Conservation (phyloP, 1,140 invertebrate species). For the Papilio xuthus region DNA sequence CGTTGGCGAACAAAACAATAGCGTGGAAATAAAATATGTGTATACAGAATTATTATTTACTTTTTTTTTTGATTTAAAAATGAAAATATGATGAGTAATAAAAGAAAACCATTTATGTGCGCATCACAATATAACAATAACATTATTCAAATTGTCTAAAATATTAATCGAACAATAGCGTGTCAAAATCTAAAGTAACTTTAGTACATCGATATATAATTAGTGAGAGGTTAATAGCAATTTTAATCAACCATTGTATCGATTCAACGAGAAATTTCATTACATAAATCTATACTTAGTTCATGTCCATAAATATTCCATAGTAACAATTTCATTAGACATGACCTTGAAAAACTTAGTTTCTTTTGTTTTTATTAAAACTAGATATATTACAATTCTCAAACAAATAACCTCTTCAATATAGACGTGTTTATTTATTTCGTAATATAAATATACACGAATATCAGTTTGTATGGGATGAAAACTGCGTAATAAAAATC, state of each 20-base stretch:
- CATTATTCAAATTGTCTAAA: background rate
- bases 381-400: background rate
- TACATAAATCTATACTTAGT: background rate
- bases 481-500: background rate
- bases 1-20: background rate
- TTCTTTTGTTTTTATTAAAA: background rate
- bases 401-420: background rate
- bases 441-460: background rate
- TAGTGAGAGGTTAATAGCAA: background rate
- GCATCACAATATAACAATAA: background rate
- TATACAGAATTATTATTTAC: background rate
- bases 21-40: background rate
- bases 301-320: background rate
- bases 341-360: background rate
- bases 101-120: background rate
- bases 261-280: background rate
- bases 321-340: background rate
- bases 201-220: background rate
- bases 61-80: background rate
- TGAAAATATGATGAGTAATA: background rate
- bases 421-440: background rate
- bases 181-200: slow-evolving; percentile 6
- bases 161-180: background rate
- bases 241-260: background rate
- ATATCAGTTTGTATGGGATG: background rate